phyloP scores from a whole-genome alignment of 2,888 invertebrate species.

The Callosobruchus maculatus region DNA sequence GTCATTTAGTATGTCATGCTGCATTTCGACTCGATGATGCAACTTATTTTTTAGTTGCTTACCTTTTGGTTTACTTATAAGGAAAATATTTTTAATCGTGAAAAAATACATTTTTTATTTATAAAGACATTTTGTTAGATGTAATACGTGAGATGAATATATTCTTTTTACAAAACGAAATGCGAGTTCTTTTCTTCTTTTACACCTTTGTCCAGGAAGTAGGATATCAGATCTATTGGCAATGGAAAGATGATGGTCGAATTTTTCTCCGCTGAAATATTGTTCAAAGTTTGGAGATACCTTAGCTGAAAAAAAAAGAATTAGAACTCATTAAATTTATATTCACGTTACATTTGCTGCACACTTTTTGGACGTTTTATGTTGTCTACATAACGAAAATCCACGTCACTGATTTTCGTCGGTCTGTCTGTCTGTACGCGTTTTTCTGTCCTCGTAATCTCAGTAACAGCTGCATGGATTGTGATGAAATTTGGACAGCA shows the following conservation, averaged over 20 bases:
- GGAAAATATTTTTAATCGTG: background rate
- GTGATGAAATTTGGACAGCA: no score
- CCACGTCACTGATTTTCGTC: no score
- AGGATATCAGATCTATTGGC: conserved; percentile 72
- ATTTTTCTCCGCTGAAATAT: conserved; percentile 91
- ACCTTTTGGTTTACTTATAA: background rate
- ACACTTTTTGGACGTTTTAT: no score
- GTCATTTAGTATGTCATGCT: no score
- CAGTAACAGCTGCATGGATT: no score
- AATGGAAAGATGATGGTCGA: conserved; percentile 93
- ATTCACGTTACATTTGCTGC: no score
- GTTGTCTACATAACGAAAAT: no score
- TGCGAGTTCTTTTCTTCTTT: conserved; percentile 10
- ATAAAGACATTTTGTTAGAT: background rate
- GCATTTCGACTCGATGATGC: no score
- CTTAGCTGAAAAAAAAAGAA: conserved; percentile 59
- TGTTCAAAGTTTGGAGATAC: conserved; percentile 86
- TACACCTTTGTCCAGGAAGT: conserved; percentile 24
- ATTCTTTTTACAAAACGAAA: background rate
- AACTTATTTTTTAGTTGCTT: background rate
- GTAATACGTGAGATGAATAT: background rate
- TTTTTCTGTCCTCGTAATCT: no score
- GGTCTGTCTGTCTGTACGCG: no score
- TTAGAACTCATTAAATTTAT: background rate
- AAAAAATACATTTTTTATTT: background rate